Percentiles rank a stretch among this genome's conserved stretches.
Evolutionary conservation across 2,888 invertebrate genomes (phyloP).

Genomic region (Cheilosia vulpina): DNA sequence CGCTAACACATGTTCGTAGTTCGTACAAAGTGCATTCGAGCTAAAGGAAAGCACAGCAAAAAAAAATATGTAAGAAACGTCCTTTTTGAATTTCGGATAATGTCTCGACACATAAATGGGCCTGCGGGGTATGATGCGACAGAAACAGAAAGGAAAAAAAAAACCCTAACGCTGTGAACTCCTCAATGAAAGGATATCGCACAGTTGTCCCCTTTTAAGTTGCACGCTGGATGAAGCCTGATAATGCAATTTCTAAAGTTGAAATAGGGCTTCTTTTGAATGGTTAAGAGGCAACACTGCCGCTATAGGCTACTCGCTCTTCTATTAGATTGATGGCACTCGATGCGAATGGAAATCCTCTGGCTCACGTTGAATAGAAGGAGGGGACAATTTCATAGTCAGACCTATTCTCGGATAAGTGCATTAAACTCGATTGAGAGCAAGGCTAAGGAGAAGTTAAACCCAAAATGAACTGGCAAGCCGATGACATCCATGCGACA

Average conservation of each 20-base stretch:
- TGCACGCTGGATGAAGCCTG: constrained; percentile 5
- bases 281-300: constrained; percentile 3
- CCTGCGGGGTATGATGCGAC: constrained; percentile 4
- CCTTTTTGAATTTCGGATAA: constrained; percentile 39
- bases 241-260: constrained; percentile 54
- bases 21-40: constrained; percentile 12
- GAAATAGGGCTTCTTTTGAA: constrained; percentile 13
- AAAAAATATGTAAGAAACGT: background rate
- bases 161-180: background rate
- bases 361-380: background rate
- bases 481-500: background rate
- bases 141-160: background rate
- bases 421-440: constrained; percentile 14
- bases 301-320: constrained; percentile 2
- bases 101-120: constrained; percentile 38
- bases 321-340: constrained; percentile 15
- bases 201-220: background rate
- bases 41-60: background rate
- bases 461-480: background rate
- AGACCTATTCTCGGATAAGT: constrained; percentile 6
- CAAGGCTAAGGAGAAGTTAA: constrained; percentile 7
- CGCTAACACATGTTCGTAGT: background rate
- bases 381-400: background rate
- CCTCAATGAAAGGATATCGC: constrained; percentile 8
- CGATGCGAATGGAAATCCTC: constrained; percentile 10